These are phyloP conservation scores for Argyrosomus regius DNA, from an alignment of 2,797 vertebrate species.

Conservation along the genomic window DNA sequence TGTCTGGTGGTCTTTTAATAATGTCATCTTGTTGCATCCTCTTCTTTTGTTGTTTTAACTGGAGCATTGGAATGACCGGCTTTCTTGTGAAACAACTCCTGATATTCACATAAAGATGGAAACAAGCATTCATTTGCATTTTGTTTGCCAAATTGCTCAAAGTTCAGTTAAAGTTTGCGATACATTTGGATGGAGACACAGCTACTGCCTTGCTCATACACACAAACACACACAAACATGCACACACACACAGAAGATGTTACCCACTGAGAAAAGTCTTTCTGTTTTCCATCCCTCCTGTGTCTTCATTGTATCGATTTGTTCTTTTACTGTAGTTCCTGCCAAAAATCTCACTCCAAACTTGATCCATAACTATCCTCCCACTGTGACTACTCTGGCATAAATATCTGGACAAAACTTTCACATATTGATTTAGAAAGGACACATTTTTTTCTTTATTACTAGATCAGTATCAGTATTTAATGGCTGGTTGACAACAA, in stretches of 20 bases:
- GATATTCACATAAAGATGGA: too few relatives aligned
- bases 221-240: not conserved
- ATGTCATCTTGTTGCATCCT: too few relatives aligned
- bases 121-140: too few relatives aligned
- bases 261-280: not conserved
- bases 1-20: too few relatives aligned
- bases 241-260: not conserved
- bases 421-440: slow-evolving; percentile 38
- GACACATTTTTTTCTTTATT: slow-evolving; percentile 29
- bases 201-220: not conserved
- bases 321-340: slow-evolving; percentile 17
- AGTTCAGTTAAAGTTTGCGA: too few relatives aligned
- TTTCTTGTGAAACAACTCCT: too few relatives aligned
- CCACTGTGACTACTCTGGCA: slow-evolving; percentile 12
- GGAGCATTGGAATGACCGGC: too few relatives aligned
- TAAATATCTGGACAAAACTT: slow-evolving; percentile 19
- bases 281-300: not conserved
- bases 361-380: slow-evolving; percentile 17
- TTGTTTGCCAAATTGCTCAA: too few relatives aligned
- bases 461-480: slow-evolving; percentile 7
- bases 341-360: slow-evolving; percentile 14
- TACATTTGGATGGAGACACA: too few relatives aligned
- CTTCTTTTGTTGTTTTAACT: too few relatives aligned
- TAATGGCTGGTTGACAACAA: slow-evolving; percentile 29
- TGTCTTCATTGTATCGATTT: slow-evolving; percentile 41